Conservation (phyloP, 2,113 vertebrate species). For the Clinocottus analis region DNA sequence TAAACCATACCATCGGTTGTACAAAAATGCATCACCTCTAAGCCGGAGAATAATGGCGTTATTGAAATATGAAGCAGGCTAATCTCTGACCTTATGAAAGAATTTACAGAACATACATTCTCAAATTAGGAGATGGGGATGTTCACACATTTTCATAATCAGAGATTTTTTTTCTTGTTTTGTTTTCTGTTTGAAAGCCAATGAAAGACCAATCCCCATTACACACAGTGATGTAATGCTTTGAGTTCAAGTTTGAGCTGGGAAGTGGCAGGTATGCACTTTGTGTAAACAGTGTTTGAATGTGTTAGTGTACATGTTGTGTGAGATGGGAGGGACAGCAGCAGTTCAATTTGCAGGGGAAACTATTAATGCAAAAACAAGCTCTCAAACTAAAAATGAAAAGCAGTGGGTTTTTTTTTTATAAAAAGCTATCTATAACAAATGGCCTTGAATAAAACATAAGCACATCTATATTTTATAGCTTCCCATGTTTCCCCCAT, state of each 20-base stretch:
- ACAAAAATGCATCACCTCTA: slow-evolving; percentile 54
- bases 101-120: slow-evolving; percentile 38
- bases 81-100: slow-evolving; percentile 43
- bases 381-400: slow-evolving; percentile 50
- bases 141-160: too few species aligned
- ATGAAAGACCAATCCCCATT: slow-evolving; percentile 9
- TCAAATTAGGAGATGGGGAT: slow-evolving; percentile 8
- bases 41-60: slow-evolving; percentile 54
- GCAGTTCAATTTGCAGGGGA: slow-evolving; percentile 28
- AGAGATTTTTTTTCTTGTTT: too few species aligned
- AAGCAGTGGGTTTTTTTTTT: slow-evolving; percentile 65
- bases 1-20: slow-evolving; percentile 52
- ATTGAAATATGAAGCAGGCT: slow-evolving; percentile 46
- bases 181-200: background rate
- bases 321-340: background rate
- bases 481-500: slow-evolving; percentile 68
- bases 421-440: slow-evolving; percentile 78
- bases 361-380: slow-evolving; percentile 39
- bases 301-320: background rate
- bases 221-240: background rate
- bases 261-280: background rate
- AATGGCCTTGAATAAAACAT: slow-evolving; percentile 79
- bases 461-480: slow-evolving; percentile 75
- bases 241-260: background rate
- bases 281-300: background rate